Conservation (phyloP, 2,113 vertebrate genomes). For the Dicrurus megarhynchus region DNA sequence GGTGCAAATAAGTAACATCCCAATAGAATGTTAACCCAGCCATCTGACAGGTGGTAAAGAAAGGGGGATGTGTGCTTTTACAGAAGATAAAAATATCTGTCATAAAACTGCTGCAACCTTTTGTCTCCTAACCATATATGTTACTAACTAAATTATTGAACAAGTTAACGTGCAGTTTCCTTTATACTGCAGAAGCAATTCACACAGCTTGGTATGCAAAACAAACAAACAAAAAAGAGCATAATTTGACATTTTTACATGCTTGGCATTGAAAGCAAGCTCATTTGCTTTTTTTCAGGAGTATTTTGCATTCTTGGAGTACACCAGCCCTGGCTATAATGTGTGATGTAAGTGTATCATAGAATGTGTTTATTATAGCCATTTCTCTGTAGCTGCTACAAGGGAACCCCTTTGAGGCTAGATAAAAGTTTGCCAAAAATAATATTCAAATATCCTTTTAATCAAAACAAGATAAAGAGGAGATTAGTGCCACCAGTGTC, state of each 20-base stretch:
- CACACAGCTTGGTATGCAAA: not conserved
- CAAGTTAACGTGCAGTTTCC: not conserved
- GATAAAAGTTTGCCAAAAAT: slow-evolving; percentile 68
- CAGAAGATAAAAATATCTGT: not conserved
- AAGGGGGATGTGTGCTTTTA: not conserved
- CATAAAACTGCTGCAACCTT: not conserved
- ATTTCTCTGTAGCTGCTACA: slow-evolving; percentile 52
- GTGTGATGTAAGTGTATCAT: slow-evolving; percentile 30
- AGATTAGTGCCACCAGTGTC: slow-evolving; percentile 55
- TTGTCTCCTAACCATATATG: not conserved
- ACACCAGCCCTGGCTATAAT: not conserved
- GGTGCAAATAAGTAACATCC: not conserved
- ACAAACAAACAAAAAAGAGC: not conserved
- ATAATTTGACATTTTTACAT: slow-evolving; percentile 27
- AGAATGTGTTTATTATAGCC: slow-evolving; percentile 51
- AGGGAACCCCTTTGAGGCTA: slow-evolving; percentile 53
- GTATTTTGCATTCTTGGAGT: slow-evolving; percentile 46
- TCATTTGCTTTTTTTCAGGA: slow-evolving; percentile 29
- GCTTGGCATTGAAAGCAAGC: not conserved
- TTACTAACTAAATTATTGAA: not conserved
- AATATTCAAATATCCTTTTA: slow-evolving; percentile 68
- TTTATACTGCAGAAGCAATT: slow-evolving; percentile 35
- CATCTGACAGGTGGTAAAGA: not conserved
- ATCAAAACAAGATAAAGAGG: slow-evolving; percentile 67
- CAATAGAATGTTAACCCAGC: not conserved